Conservation (phyloP, 1,140 invertebrate species). For the Zophobas morio region DNA sequence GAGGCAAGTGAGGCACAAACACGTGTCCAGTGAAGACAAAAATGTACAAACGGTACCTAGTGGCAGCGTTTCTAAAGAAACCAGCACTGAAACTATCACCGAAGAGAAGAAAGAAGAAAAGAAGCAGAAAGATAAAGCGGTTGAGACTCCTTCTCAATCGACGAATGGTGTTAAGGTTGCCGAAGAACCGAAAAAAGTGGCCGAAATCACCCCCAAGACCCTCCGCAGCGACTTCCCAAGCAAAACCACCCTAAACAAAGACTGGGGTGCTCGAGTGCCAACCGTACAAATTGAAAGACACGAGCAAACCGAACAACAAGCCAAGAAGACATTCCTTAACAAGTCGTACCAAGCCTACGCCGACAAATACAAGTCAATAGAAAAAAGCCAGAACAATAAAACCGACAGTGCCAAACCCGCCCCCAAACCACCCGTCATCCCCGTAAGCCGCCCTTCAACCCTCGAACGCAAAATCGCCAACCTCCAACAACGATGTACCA, state of each 20-base stretch:
- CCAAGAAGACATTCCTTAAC: conserved; percentile 60
- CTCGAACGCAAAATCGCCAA: conserved; percentile 63
- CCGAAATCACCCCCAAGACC: conserved; percentile 35
- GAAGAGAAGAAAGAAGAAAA: conserved; percentile 11
- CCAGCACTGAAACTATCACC: neutral
- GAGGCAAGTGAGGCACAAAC: conserved; percentile 65
- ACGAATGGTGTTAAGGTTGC: neutral
- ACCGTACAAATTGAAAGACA: conserved; percentile 52
- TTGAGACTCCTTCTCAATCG: conserved; percentile 22
- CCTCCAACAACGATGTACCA: conserved; percentile 60
- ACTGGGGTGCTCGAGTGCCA: conserved; percentile 50
- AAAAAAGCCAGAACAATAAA: conserved; percentile 57
- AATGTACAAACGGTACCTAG: conserved; percentile 53
- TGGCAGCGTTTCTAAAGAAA: conserved; percentile 7
- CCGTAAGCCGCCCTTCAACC: conserved; percentile 31
- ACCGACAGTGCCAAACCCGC: conserved; percentile 24
- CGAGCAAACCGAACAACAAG: conserved; percentile 53
- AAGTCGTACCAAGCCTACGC: conserved; percentile 62
- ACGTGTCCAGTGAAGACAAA: conserved; percentile 56
- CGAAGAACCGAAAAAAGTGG: conserved; percentile 41
- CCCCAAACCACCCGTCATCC: conserved; percentile 39
- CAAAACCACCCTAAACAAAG: conserved; percentile 53
- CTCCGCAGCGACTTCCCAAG: conserved; percentile 52
- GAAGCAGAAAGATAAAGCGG: conserved; percentile 16
- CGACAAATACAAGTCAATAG: conserved; percentile 56